Conservation (phyloP, 2,113 vertebrate species). For the Axis porcinus region DNA sequence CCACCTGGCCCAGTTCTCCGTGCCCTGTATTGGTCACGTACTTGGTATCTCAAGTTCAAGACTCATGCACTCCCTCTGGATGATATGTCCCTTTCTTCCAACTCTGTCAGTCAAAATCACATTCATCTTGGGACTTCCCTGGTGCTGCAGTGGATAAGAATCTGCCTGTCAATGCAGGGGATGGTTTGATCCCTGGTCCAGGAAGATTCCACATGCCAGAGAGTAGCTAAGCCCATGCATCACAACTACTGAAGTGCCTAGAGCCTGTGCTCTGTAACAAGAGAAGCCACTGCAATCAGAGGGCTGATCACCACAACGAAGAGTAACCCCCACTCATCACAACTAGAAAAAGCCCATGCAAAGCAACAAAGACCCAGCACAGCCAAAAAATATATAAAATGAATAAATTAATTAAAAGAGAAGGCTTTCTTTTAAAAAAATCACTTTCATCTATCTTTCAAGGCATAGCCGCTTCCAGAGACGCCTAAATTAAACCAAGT, state of each 20-base stretch:
- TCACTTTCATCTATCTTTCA: neutral
- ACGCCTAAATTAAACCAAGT: neutral
- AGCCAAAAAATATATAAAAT: neutral
- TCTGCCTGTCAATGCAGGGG: neutral
- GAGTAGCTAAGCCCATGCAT: neutral
- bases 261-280: neutral
- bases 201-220: neutral
- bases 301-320: neutral
- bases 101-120: neutral
- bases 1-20: neutral
- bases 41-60: neutral
- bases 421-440: neutral
- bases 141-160: neutral
- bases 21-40: too few relatives aligned
- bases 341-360: neutral
- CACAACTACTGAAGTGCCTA: neutral
- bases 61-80: neutral
- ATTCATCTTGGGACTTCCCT: neutral
- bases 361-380: neutral
- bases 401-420: neutral
- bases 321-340: fast-evolving
- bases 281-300: neutral
- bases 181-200: neutral
- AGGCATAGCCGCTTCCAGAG: neutral
- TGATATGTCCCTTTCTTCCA: neutral